A percentile compares a stretch with the other conserved stretches of the same genome.
These are phyloP conservation scores for Drosophila heteroneura DNA, from an alignment of 2,888 invertebrate species.

Conservation along the genomic window DNA sequence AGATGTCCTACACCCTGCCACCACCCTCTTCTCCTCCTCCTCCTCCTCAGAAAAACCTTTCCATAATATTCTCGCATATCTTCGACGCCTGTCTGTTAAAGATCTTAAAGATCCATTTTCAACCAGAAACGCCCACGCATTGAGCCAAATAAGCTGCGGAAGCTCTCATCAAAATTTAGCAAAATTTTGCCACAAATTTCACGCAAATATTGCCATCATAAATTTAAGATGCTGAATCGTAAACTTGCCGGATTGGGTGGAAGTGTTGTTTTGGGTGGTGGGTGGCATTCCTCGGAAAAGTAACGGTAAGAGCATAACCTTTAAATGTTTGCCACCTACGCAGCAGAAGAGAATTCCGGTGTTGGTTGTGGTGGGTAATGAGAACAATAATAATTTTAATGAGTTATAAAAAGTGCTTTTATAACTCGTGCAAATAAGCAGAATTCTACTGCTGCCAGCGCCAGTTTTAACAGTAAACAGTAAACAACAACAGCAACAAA, in stretches of 20 bases:
- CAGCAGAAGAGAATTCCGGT: not conserved
- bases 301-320: constrained; percentile 32
- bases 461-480: constrained; percentile 2
- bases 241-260: not conserved
- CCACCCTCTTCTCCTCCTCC: not conserved
- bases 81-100: not conserved
- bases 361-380: not conserved
- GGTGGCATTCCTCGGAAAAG: constrained; percentile 10
- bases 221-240: constrained; percentile 29
- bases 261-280: not conserved
- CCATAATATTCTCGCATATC: constrained; percentile 41
- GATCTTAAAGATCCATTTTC: not conserved
- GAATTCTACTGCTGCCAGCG: not conserved
- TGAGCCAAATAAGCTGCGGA: constrained; percentile 12
- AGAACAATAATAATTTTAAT: constrained; percentile 72
- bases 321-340: constrained; percentile 50
- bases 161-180: constrained; percentile 36
- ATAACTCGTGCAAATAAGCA: constrained; percentile 34
- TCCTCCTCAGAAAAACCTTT: constrained; percentile 35
- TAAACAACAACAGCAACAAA: not conserved
- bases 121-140: not conserved
- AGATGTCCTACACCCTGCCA: constrained; percentile 8
- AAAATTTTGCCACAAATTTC: constrained; percentile 44
- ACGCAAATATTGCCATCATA: constrained; percentile 46
- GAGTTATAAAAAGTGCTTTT: constrained; percentile 68